Evolutionary conservation across 2,113 vertebrate genomes (phyloP).

Genomic region (Vidua chalybeata): DNA sequence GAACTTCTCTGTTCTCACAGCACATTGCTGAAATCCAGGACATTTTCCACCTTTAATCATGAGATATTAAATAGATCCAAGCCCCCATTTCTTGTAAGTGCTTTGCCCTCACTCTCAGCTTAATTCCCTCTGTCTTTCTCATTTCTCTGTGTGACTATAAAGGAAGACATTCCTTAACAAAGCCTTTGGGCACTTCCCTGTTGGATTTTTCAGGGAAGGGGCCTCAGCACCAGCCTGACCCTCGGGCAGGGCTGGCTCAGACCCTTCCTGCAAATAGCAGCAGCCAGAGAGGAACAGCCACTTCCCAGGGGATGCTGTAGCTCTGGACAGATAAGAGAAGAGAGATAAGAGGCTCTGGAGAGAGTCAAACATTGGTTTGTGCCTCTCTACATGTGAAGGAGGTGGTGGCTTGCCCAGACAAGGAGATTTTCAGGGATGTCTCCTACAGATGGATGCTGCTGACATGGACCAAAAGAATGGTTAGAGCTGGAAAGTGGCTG

Average conservation of each 20-base stretch:
- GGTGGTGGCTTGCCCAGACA: background rate
- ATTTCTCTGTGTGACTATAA: background rate
- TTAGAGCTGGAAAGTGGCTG: background rate
- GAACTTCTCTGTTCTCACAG: background rate
- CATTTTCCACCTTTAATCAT: accelerated
- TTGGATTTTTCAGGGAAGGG: background rate
- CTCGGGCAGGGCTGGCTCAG: background rate
- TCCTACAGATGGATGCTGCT: background rate
- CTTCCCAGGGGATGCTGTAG: background rate
- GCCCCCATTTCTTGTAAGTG: background rate
- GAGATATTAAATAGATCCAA: background rate
- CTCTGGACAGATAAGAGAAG: background rate
- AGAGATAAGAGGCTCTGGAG: background rate
- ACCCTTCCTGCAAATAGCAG: background rate
- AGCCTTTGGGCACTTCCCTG: background rate
- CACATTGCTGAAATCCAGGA: too few relatives aligned
- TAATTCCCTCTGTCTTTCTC: background rate
- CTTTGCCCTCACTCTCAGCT: background rate
- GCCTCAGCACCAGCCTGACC: background rate
- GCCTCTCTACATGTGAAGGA: background rate
- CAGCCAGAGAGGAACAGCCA: background rate
- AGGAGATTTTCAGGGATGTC: background rate
- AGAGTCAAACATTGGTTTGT: background rate
- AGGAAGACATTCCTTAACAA: background rate
- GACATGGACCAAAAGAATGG: background rate